These are phyloP conservation scores for Gadopsis marmoratus DNA, from an alignment of 2,797 vertebrate species.

Conservation along the genomic window DNA sequence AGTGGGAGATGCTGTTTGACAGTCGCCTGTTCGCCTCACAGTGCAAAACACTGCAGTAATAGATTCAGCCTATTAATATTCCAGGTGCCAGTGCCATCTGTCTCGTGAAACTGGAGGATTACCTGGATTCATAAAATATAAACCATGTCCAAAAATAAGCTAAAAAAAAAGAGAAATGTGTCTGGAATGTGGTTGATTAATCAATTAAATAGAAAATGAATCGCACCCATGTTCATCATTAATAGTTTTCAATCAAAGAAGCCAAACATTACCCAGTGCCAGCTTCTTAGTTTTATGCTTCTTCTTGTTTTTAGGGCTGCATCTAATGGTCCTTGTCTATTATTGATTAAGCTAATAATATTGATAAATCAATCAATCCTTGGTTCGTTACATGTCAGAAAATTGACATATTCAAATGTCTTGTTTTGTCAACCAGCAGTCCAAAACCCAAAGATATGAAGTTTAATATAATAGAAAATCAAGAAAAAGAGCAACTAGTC, in stretches of 20 bases:
- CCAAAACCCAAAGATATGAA: no score
- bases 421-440: neutral
- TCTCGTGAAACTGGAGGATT: constrained; percentile 27
- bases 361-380: neutral
- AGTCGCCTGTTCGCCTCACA: constrained; percentile 15
- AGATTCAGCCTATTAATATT: constrained; percentile 52
- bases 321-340: neutral
- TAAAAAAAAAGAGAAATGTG: neutral
- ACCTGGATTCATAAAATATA: constrained; percentile 40
- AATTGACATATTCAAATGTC: neutral
- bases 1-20: neutral
- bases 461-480: neutral
- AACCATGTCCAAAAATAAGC: constrained; percentile 1
- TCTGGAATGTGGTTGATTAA: neutral
- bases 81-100: constrained; percentile 41
- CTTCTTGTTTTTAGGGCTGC: no score
- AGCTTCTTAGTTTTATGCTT: neutral
- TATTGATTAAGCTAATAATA: neutral
- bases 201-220: neutral
- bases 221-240: neutral
- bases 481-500: neutral
- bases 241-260: neutral
- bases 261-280: neutral
- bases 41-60: constrained; percentile 35
- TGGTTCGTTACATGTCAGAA: neutral